Conservation (phyloP, 2,888 invertebrate genomes). For the Phengaris arion region DNA sequence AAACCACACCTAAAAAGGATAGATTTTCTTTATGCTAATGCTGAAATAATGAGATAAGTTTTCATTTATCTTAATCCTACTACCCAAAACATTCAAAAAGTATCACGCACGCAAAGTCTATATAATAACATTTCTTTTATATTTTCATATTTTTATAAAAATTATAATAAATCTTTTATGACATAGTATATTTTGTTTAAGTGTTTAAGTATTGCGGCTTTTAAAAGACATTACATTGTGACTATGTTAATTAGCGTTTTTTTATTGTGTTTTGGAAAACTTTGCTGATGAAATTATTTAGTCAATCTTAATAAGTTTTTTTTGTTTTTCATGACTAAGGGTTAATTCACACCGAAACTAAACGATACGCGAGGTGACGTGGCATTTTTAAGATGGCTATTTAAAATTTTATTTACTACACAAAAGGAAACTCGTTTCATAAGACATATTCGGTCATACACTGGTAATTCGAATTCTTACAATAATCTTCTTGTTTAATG, state of each 20-base stretch:
- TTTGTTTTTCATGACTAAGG: too few relatives aligned
- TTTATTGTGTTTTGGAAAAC: not conserved
- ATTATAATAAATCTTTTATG: too few relatives aligned
- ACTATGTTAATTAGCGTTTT: not conserved
- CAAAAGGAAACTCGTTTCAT: too few relatives aligned
- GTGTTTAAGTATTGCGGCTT: not conserved
- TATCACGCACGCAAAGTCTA: not conserved
- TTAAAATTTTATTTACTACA: too few relatives aligned
- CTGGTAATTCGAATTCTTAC: too few relatives aligned
- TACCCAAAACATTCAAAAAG: not conserved
- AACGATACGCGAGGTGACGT: too few relatives aligned
- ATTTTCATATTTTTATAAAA: too few relatives aligned
- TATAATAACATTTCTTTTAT: not conserved
- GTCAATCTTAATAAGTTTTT: too few relatives aligned
- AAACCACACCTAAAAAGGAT: not conserved
- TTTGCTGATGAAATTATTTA: not conserved
- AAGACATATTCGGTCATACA: too few relatives aligned
- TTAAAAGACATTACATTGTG: not conserved
- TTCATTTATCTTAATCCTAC: not conserved
- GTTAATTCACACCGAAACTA: too few relatives aligned
- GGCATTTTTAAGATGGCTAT: too few relatives aligned
- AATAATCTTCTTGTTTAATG: too few relatives aligned
- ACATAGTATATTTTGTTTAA: not conserved
- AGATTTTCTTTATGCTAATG: not conserved
- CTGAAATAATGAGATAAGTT: not conserved